phyloP scores from a whole-genome alignment of 2,113 vertebrate species.

The Perccottus glenii region DNA sequence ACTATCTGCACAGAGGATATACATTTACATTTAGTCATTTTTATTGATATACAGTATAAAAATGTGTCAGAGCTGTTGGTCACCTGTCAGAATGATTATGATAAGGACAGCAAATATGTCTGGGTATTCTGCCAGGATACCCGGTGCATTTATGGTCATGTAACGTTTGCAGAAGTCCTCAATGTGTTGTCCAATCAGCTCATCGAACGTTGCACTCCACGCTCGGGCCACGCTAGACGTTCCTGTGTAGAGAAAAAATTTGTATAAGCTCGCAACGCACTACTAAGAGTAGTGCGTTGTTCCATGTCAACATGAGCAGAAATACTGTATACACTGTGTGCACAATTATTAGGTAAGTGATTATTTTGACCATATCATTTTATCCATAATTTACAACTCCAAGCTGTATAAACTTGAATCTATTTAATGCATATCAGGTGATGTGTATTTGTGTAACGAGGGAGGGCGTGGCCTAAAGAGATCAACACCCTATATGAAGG shows the following conservation, averaged over 20 bases:
- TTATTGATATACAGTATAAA: too few relatives aligned
- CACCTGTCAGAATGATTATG: constrained; percentile 90
- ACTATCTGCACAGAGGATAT: not conserved
- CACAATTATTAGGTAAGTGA: too few relatives aligned
- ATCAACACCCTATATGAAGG: too few relatives aligned
- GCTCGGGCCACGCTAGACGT: constrained; percentile 95
- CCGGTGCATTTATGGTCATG: constrained; percentile 85
- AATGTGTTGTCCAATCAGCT: constrained; percentile 88
- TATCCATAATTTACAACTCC: too few relatives aligned
- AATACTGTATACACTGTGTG: too few relatives aligned
- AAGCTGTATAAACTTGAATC: too few relatives aligned
- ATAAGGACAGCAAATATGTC: constrained; percentile 94
- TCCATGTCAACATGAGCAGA: too few relatives aligned
- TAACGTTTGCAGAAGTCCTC: constrained; percentile 79
- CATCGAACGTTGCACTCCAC: constrained; percentile 94
- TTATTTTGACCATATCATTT: too few relatives aligned
- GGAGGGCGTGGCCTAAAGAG: too few relatives aligned
- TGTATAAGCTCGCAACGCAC: not conserved
- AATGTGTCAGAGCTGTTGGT: not conserved
- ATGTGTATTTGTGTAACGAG: too few relatives aligned
- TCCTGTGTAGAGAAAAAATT: constrained; percentile 74
- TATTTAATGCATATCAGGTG: too few relatives aligned
- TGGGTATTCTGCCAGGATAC: constrained; percentile 88
- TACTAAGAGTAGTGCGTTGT: not conserved
- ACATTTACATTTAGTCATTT: too few relatives aligned